Base-by-base conservation (phyloP, 2,888 invertebrate species). In the Troides aeacus region DNA sequence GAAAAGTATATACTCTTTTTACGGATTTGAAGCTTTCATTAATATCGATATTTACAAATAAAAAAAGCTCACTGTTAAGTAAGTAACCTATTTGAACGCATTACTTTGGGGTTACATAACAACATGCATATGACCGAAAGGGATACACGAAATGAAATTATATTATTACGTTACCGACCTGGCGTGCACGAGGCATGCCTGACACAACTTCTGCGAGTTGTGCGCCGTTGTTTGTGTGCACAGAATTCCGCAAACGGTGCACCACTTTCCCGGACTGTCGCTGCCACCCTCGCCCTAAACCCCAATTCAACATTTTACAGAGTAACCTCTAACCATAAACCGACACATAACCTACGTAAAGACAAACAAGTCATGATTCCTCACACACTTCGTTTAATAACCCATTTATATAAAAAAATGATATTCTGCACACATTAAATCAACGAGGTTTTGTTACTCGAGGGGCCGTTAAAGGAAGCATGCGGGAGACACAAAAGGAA, bases 171-270 rank as follows among this genome's bases (percentile, higher is more conserved):
- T 81, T 93, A 93, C 93, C 90, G 92, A 93, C 93, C 93, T 93
- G 92, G 92, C 92, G 90, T 93, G 93, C 92, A 91, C 92, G 89
- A 93, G 92, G 92, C 93, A 93, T 83, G 93, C 92, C 90, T 92
- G 93, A 81, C 93, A 93, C 85, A 93, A 86, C 87, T 89, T 92
- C 80, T 93, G 93, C 78, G 92, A 88, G 85, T 92, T 92, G 89
- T 92, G 90, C 78, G 86, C 81, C 83, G 92, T 92, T 80, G 88
- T 92, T 83, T 88, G 90, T 81, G 87, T 84, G 88, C 93, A 93
- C 81, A 86, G 88, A 82, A 93, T 93, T 84, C 93, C 91, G 91
- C 93, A 93, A 75, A 92, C 90, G 76, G 92, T 84, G 85, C 93
- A 93, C 86, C 88, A 85, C 82, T 89, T 90, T 81, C 88, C 88